These are phyloP conservation scores for Apolygus lucorum DNA, from an alignment of 1,140 invertebrate species.

Conservation along the genomic window DNA sequence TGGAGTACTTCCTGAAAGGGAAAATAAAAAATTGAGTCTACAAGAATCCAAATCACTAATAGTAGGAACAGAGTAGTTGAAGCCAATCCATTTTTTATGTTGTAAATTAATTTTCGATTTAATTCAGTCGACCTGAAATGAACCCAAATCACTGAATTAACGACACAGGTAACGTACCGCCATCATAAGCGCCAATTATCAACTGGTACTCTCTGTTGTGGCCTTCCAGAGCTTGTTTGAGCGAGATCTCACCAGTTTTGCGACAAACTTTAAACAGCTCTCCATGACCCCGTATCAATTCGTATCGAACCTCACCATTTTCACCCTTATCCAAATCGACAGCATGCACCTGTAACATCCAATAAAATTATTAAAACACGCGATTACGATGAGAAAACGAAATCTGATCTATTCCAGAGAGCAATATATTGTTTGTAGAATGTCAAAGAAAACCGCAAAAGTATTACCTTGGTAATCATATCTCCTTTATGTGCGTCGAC, in stretches of 20 bases:
- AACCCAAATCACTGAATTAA: no score
- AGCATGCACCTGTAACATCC: slow-evolving; percentile 29
- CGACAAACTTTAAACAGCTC: slow-evolving; percentile 81
- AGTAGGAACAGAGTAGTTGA: no score
- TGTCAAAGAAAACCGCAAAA: no score
- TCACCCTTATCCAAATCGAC: slow-evolving; percentile 54
- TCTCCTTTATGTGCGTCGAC: slow-evolving; percentile 39
- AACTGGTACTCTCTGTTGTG: slow-evolving; percentile 75
- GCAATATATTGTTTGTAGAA: neutral
- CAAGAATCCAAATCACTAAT: no score
- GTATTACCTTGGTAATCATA: slow-evolving; percentile 23
- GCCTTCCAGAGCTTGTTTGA: slow-evolving; percentile 77
- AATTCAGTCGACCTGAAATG: no score
- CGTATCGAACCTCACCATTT: slow-evolving; percentile 82
- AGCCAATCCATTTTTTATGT: no score
- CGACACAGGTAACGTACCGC: no score
- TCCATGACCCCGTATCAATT: slow-evolving; percentile 70
- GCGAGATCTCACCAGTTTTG: slow-evolving; percentile 73
- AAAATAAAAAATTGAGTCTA: no score
- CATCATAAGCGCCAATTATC: slow-evolving; percentile 80
- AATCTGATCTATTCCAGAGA: neutral
- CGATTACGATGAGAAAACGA: neutral
- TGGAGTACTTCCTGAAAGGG: slow-evolving; percentile 57
- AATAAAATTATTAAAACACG: slow-evolving; percentile 2
- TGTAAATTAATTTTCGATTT: no score